Conservation (phyloP, 2,113 vertebrate species). For the Cyprinodon variegatus region DNA sequence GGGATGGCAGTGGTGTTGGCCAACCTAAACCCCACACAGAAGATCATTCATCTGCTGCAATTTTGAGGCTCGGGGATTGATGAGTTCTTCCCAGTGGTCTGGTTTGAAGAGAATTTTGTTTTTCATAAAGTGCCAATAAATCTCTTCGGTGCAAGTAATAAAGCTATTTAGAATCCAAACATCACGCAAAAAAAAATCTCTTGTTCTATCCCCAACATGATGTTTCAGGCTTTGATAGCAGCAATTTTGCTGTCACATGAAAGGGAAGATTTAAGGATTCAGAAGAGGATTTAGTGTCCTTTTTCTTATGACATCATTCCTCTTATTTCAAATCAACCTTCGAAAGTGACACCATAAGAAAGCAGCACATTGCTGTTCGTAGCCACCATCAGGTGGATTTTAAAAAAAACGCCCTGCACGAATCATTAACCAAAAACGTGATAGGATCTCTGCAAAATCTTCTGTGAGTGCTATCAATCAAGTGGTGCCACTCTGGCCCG, state of each 20-base stretch:
- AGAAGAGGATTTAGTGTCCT: conserved; percentile 22
- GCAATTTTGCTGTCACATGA: conserved; percentile 37
- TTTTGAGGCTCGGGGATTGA: conserved; percentile 62
- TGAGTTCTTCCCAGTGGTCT: conserved; percentile 76
- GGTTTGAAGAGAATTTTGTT: conserved; percentile 69
- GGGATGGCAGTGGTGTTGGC: conserved; percentile 59
- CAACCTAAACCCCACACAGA: conserved; percentile 68
- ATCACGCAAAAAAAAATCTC: conserved; percentile 21
- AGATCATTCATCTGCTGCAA: conserved; percentile 60
- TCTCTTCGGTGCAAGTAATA: conserved; percentile 64
- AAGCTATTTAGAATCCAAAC: conserved; percentile 69
- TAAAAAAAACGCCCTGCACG: conserved; percentile 32
- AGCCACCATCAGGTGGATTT: conserved; percentile 25
- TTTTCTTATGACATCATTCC: conserved; percentile 25
- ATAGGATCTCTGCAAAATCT: conserved; percentile 59
- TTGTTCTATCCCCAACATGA: conserved; percentile 32
- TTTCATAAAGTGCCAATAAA: conserved; percentile 74
- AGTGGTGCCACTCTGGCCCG: conserved; percentile 73
- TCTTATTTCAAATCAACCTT: conserved; percentile 13
- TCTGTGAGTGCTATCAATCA: conserved; percentile 78
- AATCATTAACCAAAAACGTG: conserved; percentile 51
- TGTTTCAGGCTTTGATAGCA: conserved; percentile 39
- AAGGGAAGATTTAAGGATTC: conserved; percentile 24
- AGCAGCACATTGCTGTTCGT: conserved; percentile 11
- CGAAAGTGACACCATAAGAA: neutral